phyloP scores from a whole-genome alignment of 1,140 invertebrate genomes.

The Saccostrea echinata region DNA sequence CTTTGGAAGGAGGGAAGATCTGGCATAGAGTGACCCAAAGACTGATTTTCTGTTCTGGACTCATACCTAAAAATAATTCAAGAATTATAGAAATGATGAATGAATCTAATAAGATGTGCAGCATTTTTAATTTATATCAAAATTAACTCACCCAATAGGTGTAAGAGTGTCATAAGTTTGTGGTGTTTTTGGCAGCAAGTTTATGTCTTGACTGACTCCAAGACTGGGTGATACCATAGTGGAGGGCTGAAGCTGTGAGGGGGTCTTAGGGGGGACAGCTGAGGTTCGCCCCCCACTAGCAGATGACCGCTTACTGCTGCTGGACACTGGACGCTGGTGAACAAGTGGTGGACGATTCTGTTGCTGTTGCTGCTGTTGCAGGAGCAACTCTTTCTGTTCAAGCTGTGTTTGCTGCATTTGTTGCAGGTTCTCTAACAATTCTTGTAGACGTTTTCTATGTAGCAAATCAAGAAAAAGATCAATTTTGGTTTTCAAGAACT shows the following conservation, averaged over 20 bases:
- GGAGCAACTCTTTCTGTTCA: constrained; percentile 51
- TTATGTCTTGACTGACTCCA: constrained; percentile 26
- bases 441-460: constrained; percentile 67
- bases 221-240: constrained; percentile 24
- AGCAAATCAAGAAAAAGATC: background rate
- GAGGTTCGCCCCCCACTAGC: constrained; percentile 41
- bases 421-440: constrained; percentile 65
- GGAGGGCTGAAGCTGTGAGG: constrained; percentile 15
- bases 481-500: background rate
- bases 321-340: constrained; percentile 56
- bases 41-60: constrained; percentile 16
- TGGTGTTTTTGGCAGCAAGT: constrained; percentile 32
- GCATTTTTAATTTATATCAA: no score
- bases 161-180: constrained; percentile 4
- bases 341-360: constrained; percentile 44
- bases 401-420: constrained; percentile 60
- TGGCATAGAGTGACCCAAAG: constrained; percentile 33
- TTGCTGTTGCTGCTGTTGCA: constrained; percentile 59
- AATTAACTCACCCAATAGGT: constrained; percentile 5
- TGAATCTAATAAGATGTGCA: no score
- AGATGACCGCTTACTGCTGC: constrained; percentile 23
- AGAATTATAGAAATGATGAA: constrained; percentile 3
- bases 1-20: constrained; percentile 51
- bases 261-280: constrained; percentile 45
- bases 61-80: constrained; percentile 4